Evolutionary conservation across 2,113 vertebrate species (phyloP).

Genomic region (Sigmodon hispidus): DNA sequence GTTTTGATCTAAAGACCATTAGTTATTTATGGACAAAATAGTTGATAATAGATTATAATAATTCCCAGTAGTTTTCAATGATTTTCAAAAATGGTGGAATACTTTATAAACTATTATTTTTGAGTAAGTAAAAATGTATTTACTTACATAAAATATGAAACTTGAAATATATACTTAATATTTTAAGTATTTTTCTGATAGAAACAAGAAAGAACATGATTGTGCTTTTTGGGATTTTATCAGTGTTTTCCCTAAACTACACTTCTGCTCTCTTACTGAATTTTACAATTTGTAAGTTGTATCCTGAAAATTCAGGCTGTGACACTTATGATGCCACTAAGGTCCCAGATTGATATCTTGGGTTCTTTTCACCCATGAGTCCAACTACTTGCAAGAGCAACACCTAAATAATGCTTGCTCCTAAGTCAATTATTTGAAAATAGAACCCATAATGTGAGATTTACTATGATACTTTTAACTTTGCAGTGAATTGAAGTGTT

Average conservation of each 20-base stretch:
- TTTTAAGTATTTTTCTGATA: conserved; percentile 33
- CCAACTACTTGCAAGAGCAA: conserved; percentile 32
- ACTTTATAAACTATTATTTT: not conserved
- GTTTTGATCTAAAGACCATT: too few species aligned
- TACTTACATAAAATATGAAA: not conserved
- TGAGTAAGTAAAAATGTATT: not conserved
- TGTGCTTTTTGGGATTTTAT: not conserved
- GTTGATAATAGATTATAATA: too few species aligned
- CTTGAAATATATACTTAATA: not conserved
- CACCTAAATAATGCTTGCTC: conserved; percentile 76
- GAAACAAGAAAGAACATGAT: not conserved
- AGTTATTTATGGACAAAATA: not conserved
- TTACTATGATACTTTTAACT: conserved; percentile 82
- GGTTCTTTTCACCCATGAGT: not conserved
- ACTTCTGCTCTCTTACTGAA: not conserved
- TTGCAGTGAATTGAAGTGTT: conserved; percentile 83
- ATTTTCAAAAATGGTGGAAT: not conserved
- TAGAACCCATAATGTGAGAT: conserved; percentile 81
- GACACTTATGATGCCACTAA: not conserved
- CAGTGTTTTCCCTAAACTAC: not conserved
- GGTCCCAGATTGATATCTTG: conserved; percentile 15
- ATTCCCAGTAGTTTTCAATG: not conserved
- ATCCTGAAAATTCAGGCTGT: conserved; percentile 54
- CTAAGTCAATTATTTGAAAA: conserved; percentile 85
- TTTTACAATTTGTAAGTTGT: conserved; percentile 38